A percentile compares a stretch with the other conserved stretches of the same genome.
phyloP scores from a whole-genome alignment of 2,888 invertebrate genomes.

The Anoplius nigerrimus region DNA sequence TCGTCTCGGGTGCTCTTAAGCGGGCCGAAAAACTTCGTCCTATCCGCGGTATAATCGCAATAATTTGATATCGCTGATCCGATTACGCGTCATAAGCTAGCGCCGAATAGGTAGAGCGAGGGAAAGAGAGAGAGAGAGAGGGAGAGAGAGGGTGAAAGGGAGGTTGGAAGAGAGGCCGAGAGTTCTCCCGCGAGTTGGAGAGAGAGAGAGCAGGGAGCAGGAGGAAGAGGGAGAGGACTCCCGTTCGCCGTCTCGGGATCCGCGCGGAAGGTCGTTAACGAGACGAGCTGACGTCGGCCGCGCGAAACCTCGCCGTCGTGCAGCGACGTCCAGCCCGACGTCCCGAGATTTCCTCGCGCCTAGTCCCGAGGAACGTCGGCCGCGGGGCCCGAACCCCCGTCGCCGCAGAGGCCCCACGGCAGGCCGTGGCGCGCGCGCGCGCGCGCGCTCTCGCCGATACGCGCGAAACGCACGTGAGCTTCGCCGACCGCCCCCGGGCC shows the following conservation, averaged over 20 bases:
- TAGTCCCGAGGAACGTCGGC: neutral
- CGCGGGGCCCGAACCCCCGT: conserved; percentile 16
- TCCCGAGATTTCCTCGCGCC: neutral
- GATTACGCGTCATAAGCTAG: conserved; percentile 70
- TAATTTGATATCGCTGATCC: conserved; percentile 74
- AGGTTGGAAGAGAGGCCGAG: neutral
- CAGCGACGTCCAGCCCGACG: conserved; percentile 12
- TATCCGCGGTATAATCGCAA: conserved; percentile 73
- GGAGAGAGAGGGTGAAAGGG: neutral
- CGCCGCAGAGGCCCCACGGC: conserved; percentile 9
- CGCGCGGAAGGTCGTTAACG: conserved; percentile 27
- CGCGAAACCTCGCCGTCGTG: conserved; percentile 8
- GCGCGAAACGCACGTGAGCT: too few species aligned
- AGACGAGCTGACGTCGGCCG: conserved; percentile 12
- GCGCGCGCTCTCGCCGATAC: neutral
- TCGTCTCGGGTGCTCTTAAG: conserved; percentile 73
- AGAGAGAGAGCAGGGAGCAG: conserved; percentile 18
- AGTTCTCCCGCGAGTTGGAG: too few species aligned
- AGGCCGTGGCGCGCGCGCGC: conserved; percentile 5
- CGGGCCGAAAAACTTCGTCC: conserved; percentile 72
- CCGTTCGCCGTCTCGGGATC: conserved; percentile 21
- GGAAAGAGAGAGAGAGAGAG: conserved; percentile 10
- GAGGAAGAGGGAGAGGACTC: conserved; percentile 22
- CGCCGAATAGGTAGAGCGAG: conserved; percentile 49
- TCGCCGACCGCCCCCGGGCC: too few species aligned